A percentile compares a stretch with the other conserved stretches of the same genome.
Conservation (phyloP, 2,797 vertebrate species). For the Chelon auratus region DNA sequence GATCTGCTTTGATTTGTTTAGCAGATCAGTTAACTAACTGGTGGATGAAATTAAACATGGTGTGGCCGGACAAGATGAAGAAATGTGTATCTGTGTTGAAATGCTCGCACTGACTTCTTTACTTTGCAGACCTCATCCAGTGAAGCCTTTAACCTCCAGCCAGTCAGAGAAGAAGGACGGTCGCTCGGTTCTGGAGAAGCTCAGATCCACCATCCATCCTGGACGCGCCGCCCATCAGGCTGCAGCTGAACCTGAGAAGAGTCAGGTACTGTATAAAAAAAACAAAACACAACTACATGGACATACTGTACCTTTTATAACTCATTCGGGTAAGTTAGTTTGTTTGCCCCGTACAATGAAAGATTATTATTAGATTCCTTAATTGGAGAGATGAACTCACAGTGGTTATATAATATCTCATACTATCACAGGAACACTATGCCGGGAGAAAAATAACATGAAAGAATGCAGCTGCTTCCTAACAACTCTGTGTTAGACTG, state of each 20-base stretch:
- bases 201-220: slow-evolving; percentile 87
- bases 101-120: slow-evolving; percentile 44
- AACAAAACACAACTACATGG: not conserved
- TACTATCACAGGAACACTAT: not conserved
- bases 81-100: slow-evolving; percentile 14
- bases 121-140: slow-evolving; percentile 90
- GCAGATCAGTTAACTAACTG: slow-evolving; percentile 2
- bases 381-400: not conserved
- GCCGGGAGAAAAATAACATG: not conserved
- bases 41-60: not conserved
- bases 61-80: not conserved
- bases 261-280: slow-evolving; percentile 66
- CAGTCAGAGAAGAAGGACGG: slow-evolving; percentile 87
- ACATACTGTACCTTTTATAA: not conserved
- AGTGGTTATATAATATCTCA: not conserved
- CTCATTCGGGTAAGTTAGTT: not conserved
- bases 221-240: slow-evolving; percentile 73
- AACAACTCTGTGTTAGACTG: slow-evolving; percentile 34
- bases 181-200: slow-evolving; percentile 89
- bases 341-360: too few relatives aligned
- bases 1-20: slow-evolving; percentile 19
- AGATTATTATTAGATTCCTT: not conserved
- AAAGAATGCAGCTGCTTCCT: slow-evolving; percentile 24
- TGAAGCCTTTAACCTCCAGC: slow-evolving; percentile 90
- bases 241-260: slow-evolving; percentile 77